Conservation (phyloP, 2,888 invertebrate genomes). For the Apotomis betuletana region DNA sequence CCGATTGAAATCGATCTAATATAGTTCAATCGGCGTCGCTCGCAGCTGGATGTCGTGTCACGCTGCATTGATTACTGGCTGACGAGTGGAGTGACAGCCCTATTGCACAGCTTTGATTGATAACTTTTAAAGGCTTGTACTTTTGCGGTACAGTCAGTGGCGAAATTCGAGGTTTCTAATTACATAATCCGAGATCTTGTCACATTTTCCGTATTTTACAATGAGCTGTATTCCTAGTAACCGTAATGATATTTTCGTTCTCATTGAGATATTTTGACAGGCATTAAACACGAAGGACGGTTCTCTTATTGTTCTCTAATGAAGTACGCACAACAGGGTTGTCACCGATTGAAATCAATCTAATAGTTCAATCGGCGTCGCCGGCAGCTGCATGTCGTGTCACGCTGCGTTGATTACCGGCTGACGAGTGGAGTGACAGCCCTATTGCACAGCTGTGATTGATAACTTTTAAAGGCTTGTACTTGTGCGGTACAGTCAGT, state of each 20-base stretch:
- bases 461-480: not conserved
- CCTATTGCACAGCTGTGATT: constrained; percentile 12
- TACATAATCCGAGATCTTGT: no score
- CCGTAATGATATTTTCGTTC: no score
- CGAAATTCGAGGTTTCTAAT: no score
- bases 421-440: constrained; percentile 25
- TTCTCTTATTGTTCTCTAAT: not conserved
- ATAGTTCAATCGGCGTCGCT: constrained; percentile 27
- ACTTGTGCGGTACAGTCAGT: not conserved
- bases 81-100: constrained; percentile 28
- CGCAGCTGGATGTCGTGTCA: constrained; percentile 8
- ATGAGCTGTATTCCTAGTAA: no score
- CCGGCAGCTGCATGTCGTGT: constrained; percentile 8
- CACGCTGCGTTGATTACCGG: constrained; percentile 21
- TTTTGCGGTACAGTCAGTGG: not conserved
- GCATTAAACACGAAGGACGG: no score
- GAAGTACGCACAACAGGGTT: not conserved
- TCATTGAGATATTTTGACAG: no score
- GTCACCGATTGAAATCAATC: constrained; percentile 19
- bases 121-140: not conserved
- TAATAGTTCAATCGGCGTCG: constrained; percentile 30
- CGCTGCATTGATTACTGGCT: constrained; percentile 21
- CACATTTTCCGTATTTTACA: no score
- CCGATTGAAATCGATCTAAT: constrained; percentile 16
- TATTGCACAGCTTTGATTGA: constrained; percentile 7